Evolutionary conservation across 2,113 vertebrate species (phyloP).

Genomic region (Rhizomys pruinosus): DNA sequence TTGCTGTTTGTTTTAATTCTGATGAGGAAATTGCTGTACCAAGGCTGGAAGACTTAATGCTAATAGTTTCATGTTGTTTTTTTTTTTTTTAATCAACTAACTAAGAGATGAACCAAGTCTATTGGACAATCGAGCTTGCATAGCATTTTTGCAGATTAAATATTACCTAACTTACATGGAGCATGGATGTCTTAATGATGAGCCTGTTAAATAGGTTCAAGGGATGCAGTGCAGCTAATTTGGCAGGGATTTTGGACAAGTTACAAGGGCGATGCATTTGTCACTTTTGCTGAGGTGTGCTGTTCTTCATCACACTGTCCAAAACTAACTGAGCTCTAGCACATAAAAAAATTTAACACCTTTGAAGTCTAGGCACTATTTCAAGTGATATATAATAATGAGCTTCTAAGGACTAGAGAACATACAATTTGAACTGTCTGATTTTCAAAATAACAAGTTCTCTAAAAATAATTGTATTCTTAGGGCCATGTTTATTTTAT

Average conservation of each 20-base stretch:
- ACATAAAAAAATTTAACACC: constrained; percentile 48
- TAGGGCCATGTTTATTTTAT: background rate
- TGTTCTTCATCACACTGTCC: background rate
- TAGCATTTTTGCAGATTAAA: constrained; percentile 17
- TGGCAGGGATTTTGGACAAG: constrained; percentile 32
- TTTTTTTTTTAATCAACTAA: background rate
- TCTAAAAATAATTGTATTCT: constrained; percentile 22
- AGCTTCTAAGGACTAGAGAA: constrained; percentile 44
- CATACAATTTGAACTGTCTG: constrained; percentile 7
- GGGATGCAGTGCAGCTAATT: background rate
- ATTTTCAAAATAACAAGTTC: constrained; percentile 33
- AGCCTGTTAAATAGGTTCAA: constrained; percentile 17
- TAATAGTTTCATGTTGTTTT: background rate
- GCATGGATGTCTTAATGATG: constrained; percentile 16
- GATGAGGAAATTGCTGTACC: background rate
- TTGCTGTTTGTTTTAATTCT: too few relatives aligned
- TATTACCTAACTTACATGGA: background rate
- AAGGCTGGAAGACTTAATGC: background rate
- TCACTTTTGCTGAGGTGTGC: constrained; percentile 30
- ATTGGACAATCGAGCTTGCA: background rate
- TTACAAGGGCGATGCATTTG: constrained; percentile 47
- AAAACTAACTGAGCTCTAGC: constrained; percentile 62
- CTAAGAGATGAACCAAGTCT: background rate
- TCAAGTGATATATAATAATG: constrained; percentile 45
- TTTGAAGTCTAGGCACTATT: constrained; percentile 55